A percentile compares a stretch with the other conserved stretches of the same genome.
Conservation (phyloP, 1,140 invertebrate genomes). For the Apis laboriosa region DNA sequence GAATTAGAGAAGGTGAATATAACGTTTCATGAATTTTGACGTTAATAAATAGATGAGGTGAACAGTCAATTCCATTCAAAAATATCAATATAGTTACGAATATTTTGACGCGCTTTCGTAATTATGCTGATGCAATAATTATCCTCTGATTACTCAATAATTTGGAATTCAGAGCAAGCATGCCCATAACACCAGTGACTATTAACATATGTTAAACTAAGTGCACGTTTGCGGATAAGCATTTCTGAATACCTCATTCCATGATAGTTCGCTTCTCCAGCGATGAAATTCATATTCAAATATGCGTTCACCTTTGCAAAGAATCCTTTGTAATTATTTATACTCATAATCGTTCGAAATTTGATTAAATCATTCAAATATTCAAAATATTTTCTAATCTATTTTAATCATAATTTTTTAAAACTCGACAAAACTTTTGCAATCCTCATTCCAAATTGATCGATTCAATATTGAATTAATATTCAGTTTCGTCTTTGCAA, state of each 20-base stretch:
- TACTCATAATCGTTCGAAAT: no score
- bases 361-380: no score
- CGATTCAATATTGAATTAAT: no score
- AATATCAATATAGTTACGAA: neutral
- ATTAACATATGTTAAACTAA: conserved; percentile 5
- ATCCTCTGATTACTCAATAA: conserved; percentile 5
- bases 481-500: no score
- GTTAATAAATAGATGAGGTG: neutral
- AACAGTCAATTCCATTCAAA: neutral
- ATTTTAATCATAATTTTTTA: no score
- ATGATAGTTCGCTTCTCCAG: neutral
- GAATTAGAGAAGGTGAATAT: neutral
- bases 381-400: no score
- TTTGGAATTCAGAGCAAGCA: neutral
- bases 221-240: neutral
- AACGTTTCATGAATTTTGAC: neutral
- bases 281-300: neutral
- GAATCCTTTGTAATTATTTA: neutral
- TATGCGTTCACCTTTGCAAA: neutral
- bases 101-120: neutral
- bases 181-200: neutral
- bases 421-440: no score
- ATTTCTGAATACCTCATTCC: neutral
- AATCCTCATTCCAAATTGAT: no score
- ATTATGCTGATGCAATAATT: neutral